Evolutionary conservation across 2,113 vertebrate species (phyloP), one percentile per base, ranked within the genome.

Genomic region (Xiphophorus couchianus): DNA sequence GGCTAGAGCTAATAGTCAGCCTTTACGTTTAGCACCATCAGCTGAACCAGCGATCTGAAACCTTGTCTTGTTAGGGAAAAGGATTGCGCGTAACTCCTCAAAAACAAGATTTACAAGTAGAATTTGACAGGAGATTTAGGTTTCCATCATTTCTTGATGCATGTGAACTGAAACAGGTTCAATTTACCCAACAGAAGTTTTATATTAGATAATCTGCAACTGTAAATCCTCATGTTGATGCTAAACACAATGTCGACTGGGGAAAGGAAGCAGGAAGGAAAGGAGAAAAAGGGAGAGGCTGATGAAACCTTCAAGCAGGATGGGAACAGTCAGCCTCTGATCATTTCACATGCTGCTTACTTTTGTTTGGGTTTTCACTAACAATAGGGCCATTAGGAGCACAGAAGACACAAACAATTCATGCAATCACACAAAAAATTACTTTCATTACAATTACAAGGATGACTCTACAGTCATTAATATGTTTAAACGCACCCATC

Each of bases 1-100:
- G 70, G 78, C 48, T 80, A 75, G 82, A 65, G 71, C 82, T 78
- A 86, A 86, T 82, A 78, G 86, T 91, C 89, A 92, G 89, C 88
- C 68, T 5, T 91, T 89, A 86, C 65, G 72, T 91, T 90, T 82
- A 73, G 88, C 88, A 62, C 76, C 69, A 91, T 92, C 91, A 92
- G 91, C 91, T 85, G 84, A 92, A 90, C 84, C 76, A 87, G 54
- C 76, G 72, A 60, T 84, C 76, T 85, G 84, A 71, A 89, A 86
- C 82, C 44, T 81, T 61, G 14, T 28, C 15, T 66, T 71, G 76
- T 83, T 69, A 77, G 64, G 68, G 28, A 25, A 61, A 69, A 44
- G 13, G 9, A 0, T 1, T 58, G 19, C 10, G 4, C 15, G 15
- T 19, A 48, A 54, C 7, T n/a, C 22, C 9, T 58, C 7, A 58